Percentiles rank a stretch among this genome's conserved stretches.
These are phyloP conservation scores for Chromoteleia sp. DNA, from an alignment of 2,888 invertebrate genomes.

Conservation along the genomic window DNA sequence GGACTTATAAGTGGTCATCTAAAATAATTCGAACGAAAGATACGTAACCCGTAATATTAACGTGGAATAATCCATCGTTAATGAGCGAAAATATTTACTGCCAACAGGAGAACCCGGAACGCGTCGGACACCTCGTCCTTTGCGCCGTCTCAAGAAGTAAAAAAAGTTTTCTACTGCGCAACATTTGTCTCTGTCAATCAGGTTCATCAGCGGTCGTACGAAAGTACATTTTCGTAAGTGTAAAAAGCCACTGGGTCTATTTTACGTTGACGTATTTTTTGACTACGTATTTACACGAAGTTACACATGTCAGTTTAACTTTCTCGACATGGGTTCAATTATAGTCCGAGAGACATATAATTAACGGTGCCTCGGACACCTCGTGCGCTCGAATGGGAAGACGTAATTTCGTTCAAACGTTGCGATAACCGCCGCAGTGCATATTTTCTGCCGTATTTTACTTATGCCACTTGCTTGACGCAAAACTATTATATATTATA, in stretches of 20 bases:
- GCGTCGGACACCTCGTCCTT: constrained; percentile 28
- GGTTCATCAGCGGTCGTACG: constrained; percentile 21
- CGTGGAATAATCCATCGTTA: not conserved
- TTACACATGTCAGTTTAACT: constrained; percentile 51
- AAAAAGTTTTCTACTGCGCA: constrained; percentile 25
- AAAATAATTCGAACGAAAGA: constrained; percentile 24
- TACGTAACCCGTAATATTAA: constrained; percentile 4
- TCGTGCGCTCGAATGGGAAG: not conserved
- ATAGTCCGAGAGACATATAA: constrained; percentile 21
- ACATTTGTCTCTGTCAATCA: constrained; percentile 45
- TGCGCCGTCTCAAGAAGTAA: constrained; percentile 13
- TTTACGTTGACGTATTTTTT: constrained; percentile 44
- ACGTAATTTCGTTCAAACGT: constrained; percentile 26
- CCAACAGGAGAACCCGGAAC: constrained; percentile 5
- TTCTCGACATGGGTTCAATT: constrained; percentile 41
- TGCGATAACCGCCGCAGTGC: constrained; percentile 10
- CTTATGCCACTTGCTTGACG: not conserved
- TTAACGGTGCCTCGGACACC: constrained; percentile 39
- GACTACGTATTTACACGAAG: constrained; percentile 46
- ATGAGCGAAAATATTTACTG: constrained; percentile 6
- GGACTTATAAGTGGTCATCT: constrained; percentile 6
- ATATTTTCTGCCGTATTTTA: constrained; percentile 1
- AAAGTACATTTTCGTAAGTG: constrained; percentile 34
- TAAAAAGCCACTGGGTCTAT: constrained; percentile 40
- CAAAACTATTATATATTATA: constrained; percentile 16